Base-by-base conservation (phyloP, 2,888 invertebrate species). In the Cosmorhoe ocellata region DNA sequence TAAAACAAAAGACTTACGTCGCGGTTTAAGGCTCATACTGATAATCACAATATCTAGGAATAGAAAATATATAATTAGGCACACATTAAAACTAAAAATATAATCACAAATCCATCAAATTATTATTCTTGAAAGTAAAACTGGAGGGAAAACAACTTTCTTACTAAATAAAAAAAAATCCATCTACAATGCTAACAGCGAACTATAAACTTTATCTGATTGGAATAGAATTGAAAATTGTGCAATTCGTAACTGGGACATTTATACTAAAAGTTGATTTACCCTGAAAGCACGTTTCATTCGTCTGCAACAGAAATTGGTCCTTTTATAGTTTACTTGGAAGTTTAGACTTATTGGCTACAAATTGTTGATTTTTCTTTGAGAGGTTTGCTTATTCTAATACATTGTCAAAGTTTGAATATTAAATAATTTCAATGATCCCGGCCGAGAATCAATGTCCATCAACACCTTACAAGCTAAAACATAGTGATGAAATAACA, bases 1-100 rank as follows among this genome's bases (percentile, higher is more conserved):
- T 46, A 14, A 38, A 37, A 30, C 12, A 48, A 41, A 31, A 34
- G 3, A 18, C n/a, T n/a, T n/a, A n/a, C 46, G 18, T 18, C 18
- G 18, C 4, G 3, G 2, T 18, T 18, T 18, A 4, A 3, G 18
- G 4, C 18, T 4, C 18, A 18, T 18, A n/a, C n/a, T n/a, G 18
- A 18, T n/a, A 18, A 3, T 18, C 18, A 2, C 2, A 18, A 18
- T 18, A 18, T 3, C 4, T 18, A 18, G 18, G 18, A 18, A 18
- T 18, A 18, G 4, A 18, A 18, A 4, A 18, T n/a, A 18, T 18
- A 4, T 3, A 2, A 18, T 18, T 2, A 18, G 18, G 18, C 18
- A 18, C 2, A 18, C 4, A 18, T 18, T 3, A 18, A 18, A 18
- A 18, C 18, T 18, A 18, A 18, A 18, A 4, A 18, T 18, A 18